A percentile compares a stretch with the other conserved stretches of the same genome.
These are phyloP conservation scores for Mya arenaria DNA, from an alignment of 1,140 invertebrate species.

Conservation along the genomic window DNA sequence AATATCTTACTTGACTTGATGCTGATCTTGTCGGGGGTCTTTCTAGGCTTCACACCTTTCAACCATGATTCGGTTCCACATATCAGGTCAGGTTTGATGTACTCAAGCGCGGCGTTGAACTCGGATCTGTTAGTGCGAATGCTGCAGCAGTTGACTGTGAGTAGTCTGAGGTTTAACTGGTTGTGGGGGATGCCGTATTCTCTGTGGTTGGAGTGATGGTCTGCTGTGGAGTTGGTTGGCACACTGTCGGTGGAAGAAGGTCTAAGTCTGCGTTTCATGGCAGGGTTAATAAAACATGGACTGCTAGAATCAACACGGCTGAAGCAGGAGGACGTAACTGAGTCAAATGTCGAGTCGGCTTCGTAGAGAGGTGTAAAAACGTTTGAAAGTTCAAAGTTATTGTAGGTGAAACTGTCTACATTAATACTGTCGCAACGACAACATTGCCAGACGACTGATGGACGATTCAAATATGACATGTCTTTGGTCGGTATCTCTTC, in stretches of 20 bases:
- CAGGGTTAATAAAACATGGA: too few relatives aligned
- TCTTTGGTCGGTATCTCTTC: not conserved
- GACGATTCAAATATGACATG: slow-evolving; percentile 5
- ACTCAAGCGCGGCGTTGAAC: not conserved
- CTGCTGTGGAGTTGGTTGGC: not conserved
- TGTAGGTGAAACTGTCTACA: slow-evolving; percentile 1
- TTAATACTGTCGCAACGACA: slow-evolving; percentile 3
- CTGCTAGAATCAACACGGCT: not conserved
- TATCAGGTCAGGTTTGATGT: slow-evolving; percentile 31
- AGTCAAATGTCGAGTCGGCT: not conserved
- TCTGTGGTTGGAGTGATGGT: not conserved
- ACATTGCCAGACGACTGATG: slow-evolving; percentile 1
- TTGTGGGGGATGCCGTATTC: not conserved
- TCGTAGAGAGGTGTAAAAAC: not conserved
- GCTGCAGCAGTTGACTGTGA: slow-evolving; percentile 21
- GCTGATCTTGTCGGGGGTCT: slow-evolving; percentile 26
- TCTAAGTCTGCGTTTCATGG: too few relatives aligned
- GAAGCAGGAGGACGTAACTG: not conserved
- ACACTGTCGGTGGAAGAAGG: slow-evolving; percentile 1
- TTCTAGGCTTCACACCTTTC: slow-evolving; percentile 29
- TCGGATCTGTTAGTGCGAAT: slow-evolving; percentile 4
- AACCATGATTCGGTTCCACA: slow-evolving; percentile 42
- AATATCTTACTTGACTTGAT: slow-evolving; percentile 35
- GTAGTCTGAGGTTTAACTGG: slow-evolving; percentile 15
- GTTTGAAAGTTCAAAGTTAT: slow-evolving; percentile 14